A percentile compares a stretch with the other conserved stretches of the same genome.
Evolutionary conservation across 37 sponge, comb jelly and placozoan genomes (phyloP).

Genomic region (Crambe crambe): DNA sequence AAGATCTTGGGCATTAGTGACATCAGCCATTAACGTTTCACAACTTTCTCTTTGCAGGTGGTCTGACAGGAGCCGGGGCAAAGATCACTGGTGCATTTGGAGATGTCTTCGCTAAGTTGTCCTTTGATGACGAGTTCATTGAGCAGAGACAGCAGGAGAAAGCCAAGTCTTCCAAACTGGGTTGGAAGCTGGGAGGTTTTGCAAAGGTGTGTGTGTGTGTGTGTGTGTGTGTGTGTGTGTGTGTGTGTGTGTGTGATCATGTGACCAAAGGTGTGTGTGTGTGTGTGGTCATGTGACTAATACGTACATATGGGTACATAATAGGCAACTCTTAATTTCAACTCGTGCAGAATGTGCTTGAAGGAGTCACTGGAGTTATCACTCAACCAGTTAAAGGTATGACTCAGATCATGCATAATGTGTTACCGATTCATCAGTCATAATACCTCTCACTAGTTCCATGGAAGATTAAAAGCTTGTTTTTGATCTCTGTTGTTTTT

Average conservation of each 20-base stretch:
- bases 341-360: slow-evolving; percentile 57
- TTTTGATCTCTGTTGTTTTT: not conserved
- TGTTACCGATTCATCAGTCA: too few species aligned
- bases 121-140: slow-evolving; percentile 77
- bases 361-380: slow-evolving; percentile 81
- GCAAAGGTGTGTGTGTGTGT: slow-evolving; percentile 41
- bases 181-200: slow-evolving; percentile 63
- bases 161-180: slow-evolving; percentile 44
- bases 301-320: not conserved
- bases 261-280: not conserved
- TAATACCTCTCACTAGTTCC: not conserved
- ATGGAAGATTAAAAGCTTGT: not conserved
- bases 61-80: slow-evolving; percentile 86
- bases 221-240: not conserved
- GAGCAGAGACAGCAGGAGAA: slow-evolving; percentile 74
- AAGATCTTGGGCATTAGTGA: not conserved
- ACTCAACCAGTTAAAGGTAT: slow-evolving; percentile 85
- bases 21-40: not conserved
- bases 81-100: slow-evolving; percentile 83
- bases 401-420: too few species aligned
- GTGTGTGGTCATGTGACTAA: not conserved
- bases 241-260: not conserved
- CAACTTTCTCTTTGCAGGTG: too few species aligned
- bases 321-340: not conserved
- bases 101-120: slow-evolving; percentile 81